Evolutionary conservation across 2,113 vertebrate genomes (phyloP).

Genomic region (Phoxinus phoxinus): DNA sequence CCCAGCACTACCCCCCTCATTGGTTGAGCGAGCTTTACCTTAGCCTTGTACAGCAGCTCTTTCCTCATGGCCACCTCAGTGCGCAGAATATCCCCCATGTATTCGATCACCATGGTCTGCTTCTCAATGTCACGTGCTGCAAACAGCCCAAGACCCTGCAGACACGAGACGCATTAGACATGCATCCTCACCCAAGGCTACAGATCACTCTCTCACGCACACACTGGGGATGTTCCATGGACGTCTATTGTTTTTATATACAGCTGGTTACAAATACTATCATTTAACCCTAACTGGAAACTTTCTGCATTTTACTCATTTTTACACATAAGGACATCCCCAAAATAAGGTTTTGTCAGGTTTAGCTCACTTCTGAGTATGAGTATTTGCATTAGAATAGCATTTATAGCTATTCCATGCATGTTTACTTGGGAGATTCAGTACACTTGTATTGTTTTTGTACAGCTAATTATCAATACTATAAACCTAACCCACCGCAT

Average conservation of each 20-base stretch:
- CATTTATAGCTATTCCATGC: not conserved
- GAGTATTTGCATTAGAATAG: not conserved
- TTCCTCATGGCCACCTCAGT: constrained; percentile 95
- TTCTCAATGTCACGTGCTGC: constrained; percentile 97
- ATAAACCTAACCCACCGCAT: not conserved
- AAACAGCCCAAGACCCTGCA: constrained; percentile 94
- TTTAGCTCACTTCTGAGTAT: not conserved
- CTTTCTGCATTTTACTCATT: not conserved
- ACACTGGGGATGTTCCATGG: not conserved
- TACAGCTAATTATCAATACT: not conserved
- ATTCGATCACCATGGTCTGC: constrained; percentile 99
- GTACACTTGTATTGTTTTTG: not conserved
- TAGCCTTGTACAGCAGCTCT: constrained; percentile 89
- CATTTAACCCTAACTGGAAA: not conserved
- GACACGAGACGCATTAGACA: constrained; percentile 31
- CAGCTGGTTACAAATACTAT: not conserved
- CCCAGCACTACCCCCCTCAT: not conserved
- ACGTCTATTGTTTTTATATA: not conserved
- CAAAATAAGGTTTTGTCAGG: not conserved
- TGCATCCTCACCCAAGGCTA: not conserved
- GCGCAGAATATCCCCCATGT: constrained; percentile 93
- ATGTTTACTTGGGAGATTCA: not conserved
- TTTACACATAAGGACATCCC: too few species aligned
- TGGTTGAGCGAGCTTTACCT: constrained; percentile 72
- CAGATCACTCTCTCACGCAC: not conserved